Base-by-base conservation (phyloP, 1,140 invertebrate genomes). In the Agrypnia vestita region DNA sequence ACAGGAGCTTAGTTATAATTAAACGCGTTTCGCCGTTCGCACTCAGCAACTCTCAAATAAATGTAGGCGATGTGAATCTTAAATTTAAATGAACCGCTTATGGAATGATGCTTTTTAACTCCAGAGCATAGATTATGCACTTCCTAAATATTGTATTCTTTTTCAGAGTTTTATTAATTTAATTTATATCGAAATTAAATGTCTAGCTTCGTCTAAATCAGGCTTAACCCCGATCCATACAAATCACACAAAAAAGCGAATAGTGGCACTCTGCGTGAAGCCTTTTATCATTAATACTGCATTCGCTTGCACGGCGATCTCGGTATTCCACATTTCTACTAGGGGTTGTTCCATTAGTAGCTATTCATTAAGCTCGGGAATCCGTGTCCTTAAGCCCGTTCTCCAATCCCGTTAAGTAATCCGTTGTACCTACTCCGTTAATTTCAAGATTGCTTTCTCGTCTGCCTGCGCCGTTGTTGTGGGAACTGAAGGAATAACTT, bases 331-430 rank as follows among this genome's bases (percentile, higher is more conserved):
- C 13, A 13, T 51, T 71, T 49, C 19, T 71, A 53, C 67, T 71
- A 15, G 21, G 19, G 47, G 67, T 46, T 71, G 49, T 71, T 71
- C 11, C 67, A 71, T 71, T 71, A 71, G 67, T 19, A 17, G 67
- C 47, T 71, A 21, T 71, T 71, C 67, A 51, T 49, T 55, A 74
- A 74, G 56, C 53, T 51, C 67, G 25, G 7, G 15, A 17, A 49
- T 12, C 67, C 35, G 71, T 55, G 71, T 56, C 53, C 53, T 74
- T 74, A 74, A 74, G 71, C 75, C 71, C 78, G 79, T 74, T 67
- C 82, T 83, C 79, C 82, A 83, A 83, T 83, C 82, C 79, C 74
- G 82, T 83, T 83, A 83, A 83, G 82, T 83, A 83, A 83, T 83
- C 82, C 82, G 79, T 59, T 62, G 73, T 71, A 78, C 44, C 78